These are phyloP conservation scores for Champsocephalus gunnari DNA, from an alignment of 2,797 vertebrate species.

Conservation along the genomic window DNA sequence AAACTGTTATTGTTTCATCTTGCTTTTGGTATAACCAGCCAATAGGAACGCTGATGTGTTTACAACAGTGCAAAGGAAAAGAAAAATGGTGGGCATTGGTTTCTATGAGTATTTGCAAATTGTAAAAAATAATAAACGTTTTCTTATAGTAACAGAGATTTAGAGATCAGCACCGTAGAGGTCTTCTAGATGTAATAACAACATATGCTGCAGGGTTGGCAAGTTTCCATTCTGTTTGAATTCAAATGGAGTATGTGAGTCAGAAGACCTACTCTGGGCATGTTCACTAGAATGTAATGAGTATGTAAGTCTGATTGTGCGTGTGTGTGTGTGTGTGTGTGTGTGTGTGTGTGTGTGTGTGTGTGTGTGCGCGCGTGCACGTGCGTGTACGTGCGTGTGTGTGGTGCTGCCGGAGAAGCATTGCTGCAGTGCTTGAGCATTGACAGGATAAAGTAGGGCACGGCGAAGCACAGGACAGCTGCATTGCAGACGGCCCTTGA, in stretches of 20 bases:
- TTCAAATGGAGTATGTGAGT: conserved; percentile 37
- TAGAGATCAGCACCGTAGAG: conserved; percentile 12
- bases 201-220: conserved; percentile 42
- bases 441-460: conserved; percentile 90
- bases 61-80: conserved; percentile 1
- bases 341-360: conserved; percentile 1
- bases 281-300: conserved; percentile 45
- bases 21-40: neutral
- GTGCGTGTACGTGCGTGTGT: too few relatives aligned
- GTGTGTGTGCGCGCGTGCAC: neutral
- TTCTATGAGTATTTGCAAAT: neutral
- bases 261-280: conserved; percentile 23
- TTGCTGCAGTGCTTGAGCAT: conserved; percentile 86
- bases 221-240: conserved; percentile 46
- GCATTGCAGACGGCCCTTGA: conserved; percentile 94
- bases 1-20: conserved; percentile 10
- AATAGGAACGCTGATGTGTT: neutral
- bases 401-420: conserved; percentile 54
- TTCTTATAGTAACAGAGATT: neutral
- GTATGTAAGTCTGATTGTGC: conserved; percentile 16
- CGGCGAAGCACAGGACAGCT: conserved; percentile 87
- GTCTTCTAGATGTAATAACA: conserved; percentile 22
- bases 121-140: neutral
- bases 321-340: neutral
- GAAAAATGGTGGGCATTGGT: neutral